Evolutionary conservation across 1,140 invertebrate genomes (phyloP), one percentile per base, ranked within the genome.

Genomic region (Anoplolepis gracilipes): DNA sequence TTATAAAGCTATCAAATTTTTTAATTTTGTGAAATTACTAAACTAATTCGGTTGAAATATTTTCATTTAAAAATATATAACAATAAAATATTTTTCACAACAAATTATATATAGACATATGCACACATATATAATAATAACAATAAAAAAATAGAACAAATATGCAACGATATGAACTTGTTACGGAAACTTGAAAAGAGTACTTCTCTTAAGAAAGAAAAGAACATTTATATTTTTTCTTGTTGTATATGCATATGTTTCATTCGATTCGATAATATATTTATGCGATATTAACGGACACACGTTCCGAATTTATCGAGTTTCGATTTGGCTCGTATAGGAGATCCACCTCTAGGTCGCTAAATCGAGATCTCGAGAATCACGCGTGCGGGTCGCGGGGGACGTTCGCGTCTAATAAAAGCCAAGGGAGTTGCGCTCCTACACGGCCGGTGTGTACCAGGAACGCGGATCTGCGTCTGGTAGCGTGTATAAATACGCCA

Each of bases 401-500:
- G 61, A 67, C 61, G 84, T 67, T 79, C 73, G 73, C 61, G 75
- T 46, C 75, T 78, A 79, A 79, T 85, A 85, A 82, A 77, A 79
- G 84, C 75, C 84, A 79, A 79, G 65, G 72, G 46, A 76, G 64
- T 76, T 49, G 73, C 81, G 30, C 64, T 49, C 13, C 69, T 39
- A 36, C 64, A 49, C 70, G 61, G 75, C 30, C 39, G 33, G 36
- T 46, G 81, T 57, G 36, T 73, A 82, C 84, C 33, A 86, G 79
- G 73, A 88, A 86, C 88, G 87, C 72, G 87, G 86, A 89, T 87
- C 88, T 55, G 57, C 81, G 81, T 84, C 81, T 84, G 61, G 81
- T 77, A 75, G 81, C 53, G 81, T 76, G n/a, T 84, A 77, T 84
- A 84, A 84, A 84, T 84, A 84, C 81, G 81, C 81, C 81, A 84